Conservation (phyloP, 2,797 vertebrate genomes). For the Malurus splendens region DNA sequence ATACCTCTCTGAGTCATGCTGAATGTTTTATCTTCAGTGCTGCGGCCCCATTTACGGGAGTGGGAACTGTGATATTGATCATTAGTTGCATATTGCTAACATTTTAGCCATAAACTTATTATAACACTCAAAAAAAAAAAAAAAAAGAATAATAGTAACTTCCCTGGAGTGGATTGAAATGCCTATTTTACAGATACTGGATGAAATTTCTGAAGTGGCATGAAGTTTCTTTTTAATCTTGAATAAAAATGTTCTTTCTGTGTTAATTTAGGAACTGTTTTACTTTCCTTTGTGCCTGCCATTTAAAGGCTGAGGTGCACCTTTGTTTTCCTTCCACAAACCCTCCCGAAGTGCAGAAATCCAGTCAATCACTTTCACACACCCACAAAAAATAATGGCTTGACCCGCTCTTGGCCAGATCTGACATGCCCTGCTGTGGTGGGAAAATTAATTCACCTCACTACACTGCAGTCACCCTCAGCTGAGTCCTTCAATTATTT, state of each 20-base stretch:
- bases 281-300: neutral
- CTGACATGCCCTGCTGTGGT: constrained; percentile 9
- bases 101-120: neutral
- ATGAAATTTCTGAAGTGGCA: neutral
- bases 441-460: constrained; percentile 37
- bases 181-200: neutral
- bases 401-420: constrained; percentile 31
- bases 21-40: constrained; percentile 12
- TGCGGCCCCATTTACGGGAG: neutral
- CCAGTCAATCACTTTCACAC: constrained; percentile 25
- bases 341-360: constrained; percentile 13
- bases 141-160: neutral
- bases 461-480: constrained; percentile 18
- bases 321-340: constrained; percentile 21
- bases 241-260: neutral
- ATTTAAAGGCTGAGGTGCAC: neutral
- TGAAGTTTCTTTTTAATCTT: neutral
- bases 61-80: constrained; percentile 21
- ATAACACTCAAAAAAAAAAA: neutral
- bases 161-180: neutral
- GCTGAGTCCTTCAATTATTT: constrained; percentile 59
- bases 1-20: constrained; percentile 2
- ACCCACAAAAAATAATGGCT: constrained; percentile 19
- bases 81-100: constrained; percentile 3
- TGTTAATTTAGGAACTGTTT: neutral